Conservation (phyloP, 2,888 invertebrate species). For the Gerosis bhagava region DNA sequence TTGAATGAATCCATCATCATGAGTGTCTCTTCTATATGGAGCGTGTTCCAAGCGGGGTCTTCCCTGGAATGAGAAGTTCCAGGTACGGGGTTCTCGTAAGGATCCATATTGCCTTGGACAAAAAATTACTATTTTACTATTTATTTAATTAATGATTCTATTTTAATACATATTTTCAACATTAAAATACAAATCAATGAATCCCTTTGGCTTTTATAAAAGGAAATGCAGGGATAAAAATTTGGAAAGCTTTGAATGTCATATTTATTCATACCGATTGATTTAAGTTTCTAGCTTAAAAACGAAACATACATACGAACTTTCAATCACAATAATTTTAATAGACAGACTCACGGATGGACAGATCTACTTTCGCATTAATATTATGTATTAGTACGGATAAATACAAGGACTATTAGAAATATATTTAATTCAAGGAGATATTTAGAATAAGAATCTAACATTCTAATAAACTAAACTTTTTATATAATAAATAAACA, state of each 20-base stretch:
- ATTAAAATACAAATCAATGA: conserved; percentile 13
- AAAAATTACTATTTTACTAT: too few relatives aligned
- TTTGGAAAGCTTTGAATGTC: conserved; percentile 4
- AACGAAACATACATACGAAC: conserved; percentile 3
- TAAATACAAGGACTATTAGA: conserved; percentile 4
- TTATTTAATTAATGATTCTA: conserved; percentile 4
- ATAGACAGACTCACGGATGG: conserved; percentile 3
- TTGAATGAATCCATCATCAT: conserved; percentile 8
- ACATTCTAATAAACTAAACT: conserved; percentile 5
- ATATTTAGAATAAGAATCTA: too few relatives aligned
- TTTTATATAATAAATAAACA: conserved; percentile 11
- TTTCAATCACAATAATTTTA: conserved; percentile 6
- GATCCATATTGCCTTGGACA: conserved; percentile 21
- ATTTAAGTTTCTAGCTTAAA: conserved; percentile 4
- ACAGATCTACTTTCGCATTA: conserved; percentile 6
- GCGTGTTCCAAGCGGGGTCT: conserved; percentile 23
- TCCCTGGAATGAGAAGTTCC: conserved; percentile 27
- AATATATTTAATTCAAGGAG: conserved; percentile 5
- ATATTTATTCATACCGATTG: conserved; percentile 4
- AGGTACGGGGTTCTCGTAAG: conserved; percentile 25
- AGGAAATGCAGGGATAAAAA: conserved; percentile 3
- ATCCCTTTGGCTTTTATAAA: conserved; percentile 10
- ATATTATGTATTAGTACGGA: conserved; percentile 5
- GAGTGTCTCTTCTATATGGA: conserved; percentile 15
- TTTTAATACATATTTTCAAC: conserved; percentile 5